A percentile compares a stretch with the other conserved stretches of the same genome.
These are phyloP conservation scores for Patiria pectinifera DNA, from an alignment of 53 echinoderm and acorn worm genomes.

Conservation along the genomic window DNA sequence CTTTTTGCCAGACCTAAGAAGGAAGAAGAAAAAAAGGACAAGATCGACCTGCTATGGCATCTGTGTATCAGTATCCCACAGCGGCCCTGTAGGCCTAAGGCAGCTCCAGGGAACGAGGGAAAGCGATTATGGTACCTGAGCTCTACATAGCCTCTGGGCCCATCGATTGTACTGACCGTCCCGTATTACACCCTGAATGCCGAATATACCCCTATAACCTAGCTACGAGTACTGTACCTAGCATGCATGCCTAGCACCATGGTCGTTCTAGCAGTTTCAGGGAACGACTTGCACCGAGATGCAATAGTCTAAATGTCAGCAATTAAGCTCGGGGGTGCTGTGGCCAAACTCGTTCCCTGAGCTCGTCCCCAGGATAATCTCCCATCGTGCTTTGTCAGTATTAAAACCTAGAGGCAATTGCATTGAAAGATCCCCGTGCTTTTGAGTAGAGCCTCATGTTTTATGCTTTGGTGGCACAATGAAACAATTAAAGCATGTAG, in stretches of 20 bases:
- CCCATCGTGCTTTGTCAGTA: too few relatives aligned
- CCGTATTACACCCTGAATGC: neutral
- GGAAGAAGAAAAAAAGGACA: neutral
- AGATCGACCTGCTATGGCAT: neutral
- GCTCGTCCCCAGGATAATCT: too few relatives aligned
- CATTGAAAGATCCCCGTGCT: too few relatives aligned
- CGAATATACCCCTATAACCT: neutral
- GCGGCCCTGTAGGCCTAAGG: neutral
- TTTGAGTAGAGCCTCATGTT: too few relatives aligned
- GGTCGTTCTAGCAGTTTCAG: neutral
- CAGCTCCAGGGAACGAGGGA: conserved; percentile 1
- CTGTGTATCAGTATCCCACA: neutral
- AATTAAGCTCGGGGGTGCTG: too few relatives aligned
- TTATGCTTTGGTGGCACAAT: too few relatives aligned
- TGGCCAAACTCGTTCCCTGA: too few relatives aligned
- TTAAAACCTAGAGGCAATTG: too few relatives aligned
- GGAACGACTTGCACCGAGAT: neutral
- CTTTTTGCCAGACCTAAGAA: neutral
- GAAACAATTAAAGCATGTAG: too few relatives aligned
- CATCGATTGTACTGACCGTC: neutral
- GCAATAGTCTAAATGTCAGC: too few relatives aligned
- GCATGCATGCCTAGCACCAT: neutral
- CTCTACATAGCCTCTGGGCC: neutral
- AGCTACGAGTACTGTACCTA: neutral
- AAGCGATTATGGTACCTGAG: neutral